These are phyloP conservation scores for Scrobipalpa costella DNA, from an alignment of 2,888 invertebrate species.

Conservation along the genomic window DNA sequence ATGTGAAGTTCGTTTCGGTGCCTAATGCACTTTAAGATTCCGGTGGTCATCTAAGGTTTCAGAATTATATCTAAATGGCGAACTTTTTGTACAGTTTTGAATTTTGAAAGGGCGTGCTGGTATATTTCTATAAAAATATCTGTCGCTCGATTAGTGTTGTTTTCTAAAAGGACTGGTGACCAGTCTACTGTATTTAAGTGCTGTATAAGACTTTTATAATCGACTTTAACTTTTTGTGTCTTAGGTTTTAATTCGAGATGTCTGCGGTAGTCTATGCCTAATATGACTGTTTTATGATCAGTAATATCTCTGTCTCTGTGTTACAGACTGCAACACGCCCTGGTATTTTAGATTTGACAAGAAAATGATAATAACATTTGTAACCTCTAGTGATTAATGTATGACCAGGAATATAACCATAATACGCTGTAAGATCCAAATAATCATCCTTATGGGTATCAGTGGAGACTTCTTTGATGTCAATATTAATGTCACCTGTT, in stretches of 20 bases:
- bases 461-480: background rate
- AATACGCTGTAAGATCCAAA: background rate
- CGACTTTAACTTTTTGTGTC: background rate
- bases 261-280: background rate
- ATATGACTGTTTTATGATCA: background rate
- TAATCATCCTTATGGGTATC: background rate
- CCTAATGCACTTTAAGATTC: background rate
- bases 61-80: background rate
- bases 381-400: background rate
- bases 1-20: no score
- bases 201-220: background rate
- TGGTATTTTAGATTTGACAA: background rate
- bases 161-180: background rate
- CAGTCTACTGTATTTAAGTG: background rate
- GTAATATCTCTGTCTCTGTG: background rate
- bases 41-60: background rate
- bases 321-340: background rate
- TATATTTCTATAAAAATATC: background rate
- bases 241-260: background rate
- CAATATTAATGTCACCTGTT: background rate
- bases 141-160: background rate
- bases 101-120: background rate
- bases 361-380: background rate
- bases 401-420: slow-evolving; percentile 3
- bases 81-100: background rate